Conservation (phyloP, 2,113 vertebrate genomes). For the Esox niger region DNA sequence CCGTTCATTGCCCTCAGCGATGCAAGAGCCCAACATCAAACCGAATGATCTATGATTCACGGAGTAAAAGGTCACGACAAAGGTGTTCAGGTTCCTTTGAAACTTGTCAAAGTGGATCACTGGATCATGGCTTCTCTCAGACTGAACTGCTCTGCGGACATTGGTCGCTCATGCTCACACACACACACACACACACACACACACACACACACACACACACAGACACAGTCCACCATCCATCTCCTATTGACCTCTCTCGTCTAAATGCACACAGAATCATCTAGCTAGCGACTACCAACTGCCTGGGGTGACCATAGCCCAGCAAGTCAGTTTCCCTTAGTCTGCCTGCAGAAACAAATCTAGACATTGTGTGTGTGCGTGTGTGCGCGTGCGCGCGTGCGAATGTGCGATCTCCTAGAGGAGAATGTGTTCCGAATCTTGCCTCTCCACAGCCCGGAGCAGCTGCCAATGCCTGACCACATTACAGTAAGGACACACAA, state of each 20-base stretch:
- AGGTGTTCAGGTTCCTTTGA: constrained; percentile 47
- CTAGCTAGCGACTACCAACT: too few species aligned
- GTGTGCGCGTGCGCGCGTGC: too few species aligned
- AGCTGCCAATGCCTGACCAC: not conserved
- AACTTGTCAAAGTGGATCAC: constrained; percentile 28
- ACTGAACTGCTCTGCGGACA: constrained; percentile 14
- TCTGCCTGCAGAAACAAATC: constrained; percentile 36
- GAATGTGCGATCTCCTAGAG: constrained; percentile 16
- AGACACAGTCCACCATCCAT: too few species aligned
- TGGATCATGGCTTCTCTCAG: constrained; percentile 16
- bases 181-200: too few species aligned
- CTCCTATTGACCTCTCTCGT: constrained; percentile 42
- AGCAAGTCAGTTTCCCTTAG: constrained; percentile 37
- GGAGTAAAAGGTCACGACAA: constrained; percentile 55
- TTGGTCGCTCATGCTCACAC: too few species aligned
- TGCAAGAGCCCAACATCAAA: constrained; percentile 41
- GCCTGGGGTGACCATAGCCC: too few species aligned
- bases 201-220: too few species aligned
- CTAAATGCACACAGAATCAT: constrained; percentile 24
- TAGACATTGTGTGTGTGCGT: constrained; percentile 21
- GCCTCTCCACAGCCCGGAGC: not conserved
- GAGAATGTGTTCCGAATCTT: constrained; percentile 11
- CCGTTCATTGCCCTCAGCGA: constrained; percentile 27
- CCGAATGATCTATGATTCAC: constrained; percentile 54
- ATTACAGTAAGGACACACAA: not conserved